Conservation (phyloP, 2,888 invertebrate genomes). For the Cephus pulcher region DNA sequence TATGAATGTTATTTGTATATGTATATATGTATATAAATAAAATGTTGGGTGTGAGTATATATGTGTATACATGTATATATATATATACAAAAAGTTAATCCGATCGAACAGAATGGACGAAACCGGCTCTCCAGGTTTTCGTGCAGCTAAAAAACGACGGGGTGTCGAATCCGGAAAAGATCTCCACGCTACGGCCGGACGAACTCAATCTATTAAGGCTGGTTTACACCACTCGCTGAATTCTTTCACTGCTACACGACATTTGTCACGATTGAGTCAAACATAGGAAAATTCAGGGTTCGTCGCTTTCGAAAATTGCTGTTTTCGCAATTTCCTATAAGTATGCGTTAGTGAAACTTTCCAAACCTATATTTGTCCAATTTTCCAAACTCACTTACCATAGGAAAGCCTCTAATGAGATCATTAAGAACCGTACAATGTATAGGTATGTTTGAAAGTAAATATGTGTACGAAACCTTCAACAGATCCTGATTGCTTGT, state of each 20-base stretch:
- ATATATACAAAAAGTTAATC: constrained; percentile 16
- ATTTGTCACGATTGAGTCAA: neutral
- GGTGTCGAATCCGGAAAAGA: constrained; percentile 10
- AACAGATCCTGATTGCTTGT: neutral
- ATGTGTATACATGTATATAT: too few relatives aligned
- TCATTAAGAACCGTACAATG: neutral
- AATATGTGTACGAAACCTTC: neutral
- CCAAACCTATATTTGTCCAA: neutral
- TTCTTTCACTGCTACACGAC: neutral
- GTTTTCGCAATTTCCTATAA: neutral
- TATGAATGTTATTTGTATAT: too few relatives aligned
- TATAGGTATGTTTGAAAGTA: neutral
- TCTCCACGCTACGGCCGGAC: constrained; percentile 18
- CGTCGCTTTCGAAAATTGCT: neutral
- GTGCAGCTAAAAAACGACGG: constrained; percentile 11
- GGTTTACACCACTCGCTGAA: neutral
- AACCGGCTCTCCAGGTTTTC: constrained; percentile 22
- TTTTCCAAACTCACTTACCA: neutral
- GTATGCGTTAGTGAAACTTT: neutral
- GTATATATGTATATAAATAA: too few relatives aligned
- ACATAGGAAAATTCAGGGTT: neutral
- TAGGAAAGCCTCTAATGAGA: neutral
- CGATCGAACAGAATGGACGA: constrained; percentile 26
- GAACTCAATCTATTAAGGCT: constrained; percentile 9
- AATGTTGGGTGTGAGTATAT: too few relatives aligned